Evolutionary conservation across 2,888 invertebrate genomes (phyloP), one percentile per base, ranked within the genome.

Genomic region (Iselma pallidipennis): DNA sequence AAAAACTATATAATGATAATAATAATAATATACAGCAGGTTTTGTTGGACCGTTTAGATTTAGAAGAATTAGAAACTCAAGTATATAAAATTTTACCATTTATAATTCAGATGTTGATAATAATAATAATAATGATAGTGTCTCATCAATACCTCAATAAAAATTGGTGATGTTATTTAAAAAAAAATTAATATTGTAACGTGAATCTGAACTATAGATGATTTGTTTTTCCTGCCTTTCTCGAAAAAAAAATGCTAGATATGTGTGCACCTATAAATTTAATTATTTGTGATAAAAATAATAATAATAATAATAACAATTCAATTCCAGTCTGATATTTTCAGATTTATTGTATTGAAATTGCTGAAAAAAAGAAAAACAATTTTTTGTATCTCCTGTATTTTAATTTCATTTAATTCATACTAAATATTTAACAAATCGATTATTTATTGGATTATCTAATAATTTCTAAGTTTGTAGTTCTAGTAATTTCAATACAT

Each of bases 381-480:
- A 37, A 16, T 37, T 16, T 14, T 37, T 16, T 16, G 42, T 37
- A 53, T 5, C 14, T 31, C 14, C 4, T 6, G 4, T 7, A 23
- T 3, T 53, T 53, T 42, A n/a, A 28, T 37, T 61, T 57, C 48
- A 25, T 59, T 55, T 55, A 45, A 53, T 57, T 57, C 4, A n/a
- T 29, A n/a, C n/a, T 5, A 37, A 16, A 37, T 37, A 29, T 59
- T 50, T 51, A 51, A 58, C 50, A 21, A 16, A 49, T 49, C 25
- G 23, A 62, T 53, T 50, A 50, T 55, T 52, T 62, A 55, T 58
- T 52, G 51, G 14, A 50, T n/a, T 28, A 51, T 56, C 21, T 55
- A 52, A 51, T 59, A 52, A 51, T 59, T 59, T 59, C 37, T 53
- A 51, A 63, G 51, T 33, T 62, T 55, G 16, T 37, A 62, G 31